A percentile compares a stretch with the other conserved stretches of the same genome.
phyloP scores from a whole-genome alignment of 2,797 vertebrate genomes.

The Holocentrus rufus region DNA sequence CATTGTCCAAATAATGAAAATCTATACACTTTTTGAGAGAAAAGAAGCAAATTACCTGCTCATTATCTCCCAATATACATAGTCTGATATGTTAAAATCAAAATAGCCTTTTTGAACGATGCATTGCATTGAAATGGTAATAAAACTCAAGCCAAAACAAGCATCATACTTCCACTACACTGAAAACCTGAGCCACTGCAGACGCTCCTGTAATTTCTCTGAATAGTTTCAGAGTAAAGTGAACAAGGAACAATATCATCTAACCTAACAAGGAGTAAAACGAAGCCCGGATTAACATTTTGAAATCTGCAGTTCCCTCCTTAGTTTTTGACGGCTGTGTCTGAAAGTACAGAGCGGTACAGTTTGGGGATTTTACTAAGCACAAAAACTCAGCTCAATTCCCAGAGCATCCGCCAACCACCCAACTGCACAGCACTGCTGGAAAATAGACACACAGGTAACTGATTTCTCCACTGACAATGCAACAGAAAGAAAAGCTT shows the following conservation, averaged over 20 bases:
- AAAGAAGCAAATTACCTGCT: neutral
- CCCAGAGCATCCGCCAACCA: slow-evolving; percentile 72
- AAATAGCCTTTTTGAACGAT: neutral
- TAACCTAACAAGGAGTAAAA: slow-evolving; percentile 35
- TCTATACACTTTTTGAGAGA: neutral
- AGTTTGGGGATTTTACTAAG: slow-evolving; percentile 72
- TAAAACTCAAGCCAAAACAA: neutral
- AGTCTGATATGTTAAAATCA: neutral
- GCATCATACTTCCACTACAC: neutral
- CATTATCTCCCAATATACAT: neutral
- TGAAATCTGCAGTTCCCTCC: slow-evolving; percentile 47
- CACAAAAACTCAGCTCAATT: slow-evolving; percentile 63
- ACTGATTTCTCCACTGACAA: slow-evolving; percentile 76
- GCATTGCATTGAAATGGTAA: neutral
- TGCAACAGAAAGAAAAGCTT: slow-evolving; percentile 73
- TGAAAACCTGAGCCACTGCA: neutral
- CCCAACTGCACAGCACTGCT: slow-evolving; percentile 71
- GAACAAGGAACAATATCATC: slow-evolving; percentile 47
- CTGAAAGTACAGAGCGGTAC: slow-evolving; percentile 60
- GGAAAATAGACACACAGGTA: slow-evolving; percentile 74
- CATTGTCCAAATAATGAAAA: neutral
- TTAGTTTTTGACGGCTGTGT: slow-evolving; percentile 53
- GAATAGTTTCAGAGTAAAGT: slow-evolving; percentile 23
- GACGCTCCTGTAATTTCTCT: slow-evolving; percentile 17
- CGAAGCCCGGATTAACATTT: slow-evolving; percentile 37